phyloP scores from a whole-genome alignment of 2,888 invertebrate genomes.

The Epinotia brunnichana region DNA sequence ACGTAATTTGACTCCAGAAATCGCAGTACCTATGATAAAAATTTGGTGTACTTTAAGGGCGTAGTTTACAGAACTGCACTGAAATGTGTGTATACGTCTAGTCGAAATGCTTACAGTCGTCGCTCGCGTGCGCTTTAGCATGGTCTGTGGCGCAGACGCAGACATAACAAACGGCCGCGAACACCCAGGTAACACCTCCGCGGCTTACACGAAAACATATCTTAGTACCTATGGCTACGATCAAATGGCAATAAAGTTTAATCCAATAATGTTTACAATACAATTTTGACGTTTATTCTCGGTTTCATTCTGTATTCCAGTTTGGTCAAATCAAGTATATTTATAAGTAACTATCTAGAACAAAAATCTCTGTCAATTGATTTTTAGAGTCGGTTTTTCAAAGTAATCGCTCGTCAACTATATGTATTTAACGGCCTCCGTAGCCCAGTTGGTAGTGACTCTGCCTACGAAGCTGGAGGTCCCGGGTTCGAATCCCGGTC shows the following conservation, averaged over 20 bases:
- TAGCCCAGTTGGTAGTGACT: too few relatives aligned
- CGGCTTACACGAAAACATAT: neutral
- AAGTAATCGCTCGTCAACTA: too few relatives aligned
- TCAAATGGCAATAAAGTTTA: neutral
- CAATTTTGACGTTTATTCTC: too few relatives aligned
- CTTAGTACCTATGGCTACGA: neutral
- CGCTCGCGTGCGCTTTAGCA: conserved; percentile 49
- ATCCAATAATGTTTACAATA: too few relatives aligned
- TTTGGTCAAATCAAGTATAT: too few relatives aligned
- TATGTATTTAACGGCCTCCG: too few relatives aligned
- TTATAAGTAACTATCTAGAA: too few relatives aligned
- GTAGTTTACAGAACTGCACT: neutral
- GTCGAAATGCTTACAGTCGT: neutral
- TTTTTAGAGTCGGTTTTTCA: too few relatives aligned
- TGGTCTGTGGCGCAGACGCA: conserved; percentile 54
- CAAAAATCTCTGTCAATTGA: too few relatives aligned
- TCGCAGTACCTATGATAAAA: neutral
- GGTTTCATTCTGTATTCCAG: too few relatives aligned
- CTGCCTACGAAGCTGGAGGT: too few relatives aligned
- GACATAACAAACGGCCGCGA: conserved; percentile 58
- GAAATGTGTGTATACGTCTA: neutral
- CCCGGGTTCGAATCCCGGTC: too few relatives aligned
- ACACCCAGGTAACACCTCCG: neutral
- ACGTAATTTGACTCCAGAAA: neutral
- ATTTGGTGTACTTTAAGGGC: neutral